These are phyloP conservation scores for Chloebia gouldiae DNA, from an alignment of 2,113 vertebrate species.

Conservation along the genomic window DNA sequence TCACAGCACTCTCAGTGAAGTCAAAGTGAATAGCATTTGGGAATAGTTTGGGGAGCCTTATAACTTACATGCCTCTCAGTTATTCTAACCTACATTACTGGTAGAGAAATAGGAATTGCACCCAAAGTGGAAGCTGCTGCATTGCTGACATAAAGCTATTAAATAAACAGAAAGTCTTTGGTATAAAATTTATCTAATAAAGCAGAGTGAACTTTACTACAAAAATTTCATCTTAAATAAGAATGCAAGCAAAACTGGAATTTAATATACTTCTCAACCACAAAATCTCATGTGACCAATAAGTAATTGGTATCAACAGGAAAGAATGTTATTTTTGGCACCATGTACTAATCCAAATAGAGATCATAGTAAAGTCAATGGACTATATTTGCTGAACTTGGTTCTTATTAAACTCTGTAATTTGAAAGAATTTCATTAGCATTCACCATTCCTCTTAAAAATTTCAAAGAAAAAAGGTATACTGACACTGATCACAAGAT, in stretches of 20 bases:
- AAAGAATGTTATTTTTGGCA: background rate
- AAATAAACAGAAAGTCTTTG: background rate
- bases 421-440: background rate
- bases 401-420: background rate
- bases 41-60: background rate
- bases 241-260: background rate
- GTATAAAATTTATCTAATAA: background rate
- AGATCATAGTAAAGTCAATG: background rate
- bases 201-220: background rate
- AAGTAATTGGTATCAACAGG: background rate
- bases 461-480: background rate
- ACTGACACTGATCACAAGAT: background rate
- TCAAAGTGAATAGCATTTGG: background rate
- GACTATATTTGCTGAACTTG: background rate
- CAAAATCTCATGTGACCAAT: background rate
- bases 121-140: background rate
- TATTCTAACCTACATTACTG: background rate
- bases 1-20: background rate
- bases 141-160: background rate
- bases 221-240: background rate
- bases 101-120: background rate
- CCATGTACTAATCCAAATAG: background rate
- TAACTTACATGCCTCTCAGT: background rate
- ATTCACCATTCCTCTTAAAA: background rate
- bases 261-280: background rate